Evolutionary conservation across 2,113 vertebrate genomes (phyloP), one percentile per base, ranked within the genome.

Genomic region (Suncus etruscus): DNA sequence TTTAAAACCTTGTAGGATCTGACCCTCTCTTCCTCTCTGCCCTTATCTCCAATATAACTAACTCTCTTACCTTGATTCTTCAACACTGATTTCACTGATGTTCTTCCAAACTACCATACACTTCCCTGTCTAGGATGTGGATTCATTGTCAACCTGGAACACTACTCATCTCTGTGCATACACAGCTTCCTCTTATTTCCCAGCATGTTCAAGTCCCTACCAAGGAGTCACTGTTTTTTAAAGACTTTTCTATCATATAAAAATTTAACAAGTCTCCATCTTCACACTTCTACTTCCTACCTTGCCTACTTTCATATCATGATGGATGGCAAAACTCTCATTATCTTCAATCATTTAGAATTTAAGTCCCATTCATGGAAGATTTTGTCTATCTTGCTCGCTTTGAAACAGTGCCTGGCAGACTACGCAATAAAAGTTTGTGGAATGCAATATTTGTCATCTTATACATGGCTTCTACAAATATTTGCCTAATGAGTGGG

Each of bases 361-460:
- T 31, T 6, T 91, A 89, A 91, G 82, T 29, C 50, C 29, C 25
- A 18, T 48, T 12, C 72, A 16, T 22, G 70, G 32, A 94, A 90
- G 75, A 78, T 32, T 90, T 73, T 27, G 11, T 84, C 58, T 65
- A 15, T 79, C 82, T 76, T 78, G 10, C 87, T 66, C 76, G 69
- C 32, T 86, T 74, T 82, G 76, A 50, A 88, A 58, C 18, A 89
- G 61, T 85, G 65, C 12, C 27, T 93, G 83, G 78, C 31, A 50
- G 70, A 45, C 47, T 47, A 87, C n/a, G 92, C 84, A 85, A n/a
- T 75, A 89, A 92, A 81, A 94, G 54, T 75, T 90, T 89, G 85
- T 50, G 82, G 73, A 92, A 54, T 89, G 47, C 80, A 81, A 89
- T 87, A 95, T 90, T 92, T 81, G 86, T 88, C 79, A 84, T 79